Evolutionary conservation across 2,888 invertebrate genomes (phyloP).

Genomic region (Scaptomyza polygonia): DNA sequence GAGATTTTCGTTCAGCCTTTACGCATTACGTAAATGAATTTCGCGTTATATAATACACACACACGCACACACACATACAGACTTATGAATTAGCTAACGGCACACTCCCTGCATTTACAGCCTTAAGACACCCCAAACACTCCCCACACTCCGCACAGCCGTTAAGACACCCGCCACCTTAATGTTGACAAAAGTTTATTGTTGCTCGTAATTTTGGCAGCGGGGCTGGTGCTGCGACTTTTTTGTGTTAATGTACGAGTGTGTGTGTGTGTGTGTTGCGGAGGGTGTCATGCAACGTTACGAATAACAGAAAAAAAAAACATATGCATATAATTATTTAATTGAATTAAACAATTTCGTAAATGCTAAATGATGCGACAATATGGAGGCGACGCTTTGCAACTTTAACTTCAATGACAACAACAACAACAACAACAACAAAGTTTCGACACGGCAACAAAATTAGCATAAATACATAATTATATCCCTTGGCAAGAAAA

Average conservation of each 20-base stretch:
- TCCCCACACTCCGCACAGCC: conserved; percentile 6
- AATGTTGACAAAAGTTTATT: conserved; percentile 69
- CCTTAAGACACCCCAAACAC: conserved; percentile 54
- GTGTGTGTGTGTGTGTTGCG: conserved; percentile 37
- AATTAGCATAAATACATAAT: conserved; percentile 80
- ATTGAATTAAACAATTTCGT: conserved; percentile 83
- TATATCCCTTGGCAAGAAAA: conserved; percentile 49
- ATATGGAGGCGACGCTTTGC: conserved; percentile 62
- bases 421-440: background rate
- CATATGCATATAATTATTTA: conserved; percentile 81
- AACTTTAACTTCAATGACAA: conserved; percentile 14
- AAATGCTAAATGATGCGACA: conserved; percentile 81
- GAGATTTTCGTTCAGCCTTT: conserved; percentile 36
- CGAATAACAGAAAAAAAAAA: conserved; percentile 48
- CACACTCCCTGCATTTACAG: conserved; percentile 63
- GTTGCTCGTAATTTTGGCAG: conserved; percentile 63
- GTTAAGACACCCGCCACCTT: conserved; percentile 23
- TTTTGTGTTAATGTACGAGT: conserved; percentile 53
- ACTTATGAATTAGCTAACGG: conserved; percentile 69
- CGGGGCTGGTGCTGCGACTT: conserved; percentile 43
- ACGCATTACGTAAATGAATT: conserved; percentile 79
- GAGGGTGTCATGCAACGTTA: conserved; percentile 67
- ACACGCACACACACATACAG: conserved; percentile 4
- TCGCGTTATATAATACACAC: conserved; percentile 35
- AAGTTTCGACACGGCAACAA: conserved; percentile 44